Evolutionary conservation across 2,797 vertebrate genomes (phyloP).

Genomic region (Melanitta fusca): DNA sequence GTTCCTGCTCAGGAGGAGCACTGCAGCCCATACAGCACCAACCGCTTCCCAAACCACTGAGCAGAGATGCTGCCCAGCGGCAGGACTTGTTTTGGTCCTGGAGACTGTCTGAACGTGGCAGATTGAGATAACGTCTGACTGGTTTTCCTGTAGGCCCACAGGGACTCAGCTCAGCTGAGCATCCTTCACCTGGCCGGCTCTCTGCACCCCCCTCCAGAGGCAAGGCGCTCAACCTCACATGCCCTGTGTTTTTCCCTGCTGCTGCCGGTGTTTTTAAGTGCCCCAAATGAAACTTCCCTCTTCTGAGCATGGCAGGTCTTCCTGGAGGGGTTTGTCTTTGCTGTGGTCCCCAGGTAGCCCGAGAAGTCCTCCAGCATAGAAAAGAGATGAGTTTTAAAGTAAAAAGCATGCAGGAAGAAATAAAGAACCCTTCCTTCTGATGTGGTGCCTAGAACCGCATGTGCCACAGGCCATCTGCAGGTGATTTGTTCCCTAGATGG

Average conservation of each 20-base stretch:
- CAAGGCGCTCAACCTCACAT: neutral
- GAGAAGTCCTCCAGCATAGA: neutral
- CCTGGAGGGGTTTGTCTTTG: neutral
- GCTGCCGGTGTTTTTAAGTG: neutral
- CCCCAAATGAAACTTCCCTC: fast-evolving
- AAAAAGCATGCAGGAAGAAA: neutral
- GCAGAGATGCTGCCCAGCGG: neutral
- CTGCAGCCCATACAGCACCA: neutral
- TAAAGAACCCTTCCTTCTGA: neutral
- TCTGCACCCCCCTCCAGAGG: neutral
- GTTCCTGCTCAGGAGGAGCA: neutral
- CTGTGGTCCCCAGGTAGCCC: neutral
- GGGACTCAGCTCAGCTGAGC: neutral
- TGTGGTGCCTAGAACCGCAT: neutral
- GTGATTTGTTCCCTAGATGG: neutral
- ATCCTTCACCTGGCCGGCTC: neutral
- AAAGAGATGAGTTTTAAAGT: neutral
- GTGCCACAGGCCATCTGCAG: neutral
- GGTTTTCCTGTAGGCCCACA: neutral
- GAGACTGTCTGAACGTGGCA: fast-evolving
- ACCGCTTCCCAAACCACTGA: neutral
- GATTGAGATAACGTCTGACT: neutral
- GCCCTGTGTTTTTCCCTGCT: neutral
- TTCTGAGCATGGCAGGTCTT: neutral
- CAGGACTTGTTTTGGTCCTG: neutral